Evolutionary conservation across 2,113 vertebrate species (phyloP).

Genomic region (Ceyx margarethae): DNA sequence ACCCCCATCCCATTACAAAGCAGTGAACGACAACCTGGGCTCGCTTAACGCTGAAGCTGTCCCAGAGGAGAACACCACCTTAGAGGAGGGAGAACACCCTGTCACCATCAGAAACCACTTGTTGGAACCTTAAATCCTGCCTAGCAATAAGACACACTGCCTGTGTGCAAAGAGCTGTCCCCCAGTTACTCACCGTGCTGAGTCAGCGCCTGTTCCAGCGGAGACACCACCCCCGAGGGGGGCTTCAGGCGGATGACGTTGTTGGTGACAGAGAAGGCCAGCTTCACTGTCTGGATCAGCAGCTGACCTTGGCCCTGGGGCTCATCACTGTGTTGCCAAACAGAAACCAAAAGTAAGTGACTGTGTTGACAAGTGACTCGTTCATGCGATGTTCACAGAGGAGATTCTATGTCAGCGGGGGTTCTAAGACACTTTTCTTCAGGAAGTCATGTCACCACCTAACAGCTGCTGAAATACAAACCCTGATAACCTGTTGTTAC

Average conservation of each 20-base stretch:
- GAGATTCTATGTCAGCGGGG: not conserved
- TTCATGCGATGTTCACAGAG: not conserved
- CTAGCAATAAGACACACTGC: not conserved
- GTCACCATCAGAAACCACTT: not conserved
- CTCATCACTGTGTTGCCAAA: slow-evolving; percentile 81
- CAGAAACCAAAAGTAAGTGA: slow-evolving; percentile 30
- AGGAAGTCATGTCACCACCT: not conserved
- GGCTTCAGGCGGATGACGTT: slow-evolving; percentile 95
- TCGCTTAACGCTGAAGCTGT: not conserved
- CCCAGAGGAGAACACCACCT: not conserved
- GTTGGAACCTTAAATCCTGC: not conserved
- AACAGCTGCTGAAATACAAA: not conserved
- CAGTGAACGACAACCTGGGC: not conserved
- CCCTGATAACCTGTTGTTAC: not conserved
- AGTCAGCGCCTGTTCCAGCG: slow-evolving; percentile 92
- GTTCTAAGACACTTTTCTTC: not conserved
- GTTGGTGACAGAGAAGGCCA: slow-evolving; percentile 95
- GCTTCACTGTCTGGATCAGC: slow-evolving; percentile 94
- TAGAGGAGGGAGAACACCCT: not conserved
- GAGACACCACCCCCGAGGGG: slow-evolving; percentile 85
- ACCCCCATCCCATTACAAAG: not conserved
- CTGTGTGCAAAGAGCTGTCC: not conserved
- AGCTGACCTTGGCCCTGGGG: slow-evolving; percentile 92
- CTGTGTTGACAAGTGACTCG: not conserved
- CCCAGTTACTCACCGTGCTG: slow-evolving; percentile 82